Base-by-base conservation (phyloP, 2,888 invertebrate genomes). In the Tenodera sinensis region DNA sequence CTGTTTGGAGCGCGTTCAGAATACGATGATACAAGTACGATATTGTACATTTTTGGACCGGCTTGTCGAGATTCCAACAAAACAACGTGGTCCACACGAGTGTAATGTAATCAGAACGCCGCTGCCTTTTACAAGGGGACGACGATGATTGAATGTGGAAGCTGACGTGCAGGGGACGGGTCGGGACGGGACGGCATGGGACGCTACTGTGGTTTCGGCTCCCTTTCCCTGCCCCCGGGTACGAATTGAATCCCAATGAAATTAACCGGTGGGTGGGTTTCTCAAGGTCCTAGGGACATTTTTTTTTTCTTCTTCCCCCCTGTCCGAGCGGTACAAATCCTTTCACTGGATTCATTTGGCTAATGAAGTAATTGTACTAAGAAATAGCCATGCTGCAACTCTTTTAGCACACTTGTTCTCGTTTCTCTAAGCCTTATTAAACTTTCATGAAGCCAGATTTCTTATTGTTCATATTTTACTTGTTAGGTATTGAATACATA, bases 161-260 rank as follows among this genome's bases (percentile, higher is more conserved):
- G 15, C 54, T 71, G 85, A 85, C n/a, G 14, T 85, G 71, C 54
- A 54, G 28, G 71, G 28, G 71, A n/a, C n/a, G n/a, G n/a, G n/a
- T n/a, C n/a, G n/a, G n/a, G n/a, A n/a, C n/a, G n/a, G n/a, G n/a
- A n/a, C n/a, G n/a, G n/a, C n/a, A n/a, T n/a, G n/a, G n/a, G n/a
- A 54, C 71, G 85, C 71, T 54, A n/a, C 6, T n/a, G 14, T 27
- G 47, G 71, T n/a, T 71, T 54, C 85, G 12, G 28, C 84, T 25
- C 14, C 84, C 84, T 25, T 15, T 84, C 25, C 28, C 34, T 42
- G n/a, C 85, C 47, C 12, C 42, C 42, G 30, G 42, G 71, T 47
- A 15, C 30, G 30, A 86, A 86, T 86, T 86, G 86, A 86, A 86
- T 86, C 81, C n/a, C 86, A 86, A 86, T 86, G 86, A 86, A 86